These are phyloP conservation scores for Perca fluviatilis DNA, from an alignment of 2,113 vertebrate genomes.

Conservation along the genomic window DNA sequence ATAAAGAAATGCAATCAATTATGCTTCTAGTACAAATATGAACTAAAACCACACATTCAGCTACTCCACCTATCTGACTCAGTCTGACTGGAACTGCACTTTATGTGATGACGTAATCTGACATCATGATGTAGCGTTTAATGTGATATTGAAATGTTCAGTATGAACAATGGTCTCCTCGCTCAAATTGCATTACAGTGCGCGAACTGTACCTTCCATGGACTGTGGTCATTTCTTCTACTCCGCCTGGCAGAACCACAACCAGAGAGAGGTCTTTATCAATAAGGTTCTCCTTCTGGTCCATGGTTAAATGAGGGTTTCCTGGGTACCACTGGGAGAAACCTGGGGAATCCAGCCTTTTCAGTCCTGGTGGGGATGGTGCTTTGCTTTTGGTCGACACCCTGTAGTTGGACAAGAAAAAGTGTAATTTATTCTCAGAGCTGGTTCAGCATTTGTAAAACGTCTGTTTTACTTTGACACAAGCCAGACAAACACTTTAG, in stretches of 20 bases:
- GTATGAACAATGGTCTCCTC: background rate
- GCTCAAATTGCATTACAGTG: background rate
- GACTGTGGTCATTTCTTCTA: constrained; percentile 88
- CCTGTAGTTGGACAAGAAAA: constrained; percentile 79
- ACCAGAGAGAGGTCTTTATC: constrained; percentile 91
- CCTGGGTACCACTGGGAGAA: constrained; percentile 81
- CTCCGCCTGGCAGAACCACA: constrained; percentile 93
- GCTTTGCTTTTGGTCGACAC: constrained; percentile 93
- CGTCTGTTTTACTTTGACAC: background rate
- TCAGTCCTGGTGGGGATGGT: constrained; percentile 89
- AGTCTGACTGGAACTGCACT: constrained; percentile 41
- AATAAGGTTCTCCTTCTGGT: constrained; percentile 90
- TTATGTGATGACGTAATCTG: constrained; percentile 56
- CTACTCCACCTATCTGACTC: constrained; percentile 69
- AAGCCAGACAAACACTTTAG: background rate
- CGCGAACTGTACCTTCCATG: constrained; percentile 88
- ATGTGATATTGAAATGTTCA: background rate
- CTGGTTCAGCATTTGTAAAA: constrained; percentile 14
- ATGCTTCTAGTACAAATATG: background rate
- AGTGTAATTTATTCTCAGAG: constrained; percentile 19
- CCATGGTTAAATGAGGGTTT: constrained; percentile 85
- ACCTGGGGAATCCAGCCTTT: constrained; percentile 74
- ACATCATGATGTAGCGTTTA: constrained; percentile 13
- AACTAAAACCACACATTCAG: constrained; percentile 31
- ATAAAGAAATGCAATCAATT: constrained; percentile 8